Conservation (phyloP, 2,888 invertebrate genomes). For the Cerastis leucographa region DNA sequence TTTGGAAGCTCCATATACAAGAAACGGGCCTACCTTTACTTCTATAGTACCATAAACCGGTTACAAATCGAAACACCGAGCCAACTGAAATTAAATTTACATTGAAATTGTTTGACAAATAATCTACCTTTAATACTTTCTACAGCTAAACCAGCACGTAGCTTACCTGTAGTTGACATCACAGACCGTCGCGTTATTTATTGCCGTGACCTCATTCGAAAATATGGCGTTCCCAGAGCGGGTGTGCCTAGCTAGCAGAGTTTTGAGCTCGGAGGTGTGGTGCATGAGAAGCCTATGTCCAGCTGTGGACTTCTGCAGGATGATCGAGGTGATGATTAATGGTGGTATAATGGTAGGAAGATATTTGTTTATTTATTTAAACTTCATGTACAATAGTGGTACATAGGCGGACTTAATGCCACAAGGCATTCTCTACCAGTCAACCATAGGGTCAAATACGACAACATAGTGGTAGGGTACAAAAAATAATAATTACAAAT, state of each 20-base stretch:
- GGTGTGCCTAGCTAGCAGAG: background rate
- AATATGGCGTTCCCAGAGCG: conserved; percentile 11
- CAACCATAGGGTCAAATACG: too few relatives aligned
- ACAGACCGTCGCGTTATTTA: conserved; percentile 29
- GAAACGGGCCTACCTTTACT: background rate
- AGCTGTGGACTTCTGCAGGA: background rate
- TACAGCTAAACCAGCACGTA: conserved; percentile 17
- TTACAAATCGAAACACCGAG: background rate
- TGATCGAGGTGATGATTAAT: background rate
- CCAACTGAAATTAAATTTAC: background rate
- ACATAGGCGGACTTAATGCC: too few relatives aligned
- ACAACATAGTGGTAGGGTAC: too few relatives aligned
- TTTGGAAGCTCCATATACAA: background rate
- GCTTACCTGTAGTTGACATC: conserved; percentile 36
- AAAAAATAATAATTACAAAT: too few relatives aligned
- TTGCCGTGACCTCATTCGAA: conserved; percentile 32
- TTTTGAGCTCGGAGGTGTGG: conserved; percentile 2
- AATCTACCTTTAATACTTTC: conserved; percentile 11
- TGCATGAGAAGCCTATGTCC: background rate
- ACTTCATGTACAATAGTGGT: too few relatives aligned
- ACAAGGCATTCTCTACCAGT: too few relatives aligned
- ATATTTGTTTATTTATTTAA: too few relatives aligned
- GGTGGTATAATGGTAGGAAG: background rate
- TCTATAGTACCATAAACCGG: background rate
- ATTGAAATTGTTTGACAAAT: conserved; percentile 14